Base-by-base conservation (phyloP, 2,113 vertebrate species). In the Nothocercus julius region DNA sequence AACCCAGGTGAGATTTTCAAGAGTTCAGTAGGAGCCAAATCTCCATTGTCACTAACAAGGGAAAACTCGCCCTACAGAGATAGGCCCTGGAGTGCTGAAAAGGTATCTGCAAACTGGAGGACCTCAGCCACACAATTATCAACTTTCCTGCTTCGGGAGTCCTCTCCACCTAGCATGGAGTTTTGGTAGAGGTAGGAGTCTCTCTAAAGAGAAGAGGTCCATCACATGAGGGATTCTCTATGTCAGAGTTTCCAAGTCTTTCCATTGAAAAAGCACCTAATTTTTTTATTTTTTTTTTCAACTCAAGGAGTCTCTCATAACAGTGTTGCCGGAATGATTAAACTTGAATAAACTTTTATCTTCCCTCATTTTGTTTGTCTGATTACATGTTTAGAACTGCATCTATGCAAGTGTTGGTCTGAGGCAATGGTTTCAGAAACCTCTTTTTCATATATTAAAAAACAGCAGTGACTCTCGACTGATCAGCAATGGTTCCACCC, bases 101-200 rank as follows among this genome's bases (percentile, higher is more conserved):
- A 32, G 28, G 44, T 14, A 4, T 0, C 4, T 38, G 44, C 18
- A n/a, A 14, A 18, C 28, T n/a, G 3, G 0, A 51, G 25, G 51
- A 36, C 12, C 32, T 32, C 17, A 11, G 24, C 10, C 22, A 66
- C 58, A 10, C 7, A 53, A n/a, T 27, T 47, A 8, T 3, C 42
- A 27, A 0, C 32, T 38, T 64, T 61, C 34, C 79, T 75, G 32
- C n/a, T 45, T 49, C 54, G 70, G 44, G 36, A 80, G 4, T 74
- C 11, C 10, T 51, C 15, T 59, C 89, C 80, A 42, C 56, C 20
- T 30, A 49, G 40, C 1, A 0, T 0, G 6, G 51, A 68, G 34
- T 5, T 2, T 5, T 22, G 27, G 30, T 34, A 66, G 85, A 90
- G 49, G 10, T 34, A 5, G 1, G 34, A 32, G 5, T 18, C n/a